phyloP scores from a whole-genome alignment of 35 echinoderm and acorn worm genomes.

The Lytechinus variegatus region DNA sequence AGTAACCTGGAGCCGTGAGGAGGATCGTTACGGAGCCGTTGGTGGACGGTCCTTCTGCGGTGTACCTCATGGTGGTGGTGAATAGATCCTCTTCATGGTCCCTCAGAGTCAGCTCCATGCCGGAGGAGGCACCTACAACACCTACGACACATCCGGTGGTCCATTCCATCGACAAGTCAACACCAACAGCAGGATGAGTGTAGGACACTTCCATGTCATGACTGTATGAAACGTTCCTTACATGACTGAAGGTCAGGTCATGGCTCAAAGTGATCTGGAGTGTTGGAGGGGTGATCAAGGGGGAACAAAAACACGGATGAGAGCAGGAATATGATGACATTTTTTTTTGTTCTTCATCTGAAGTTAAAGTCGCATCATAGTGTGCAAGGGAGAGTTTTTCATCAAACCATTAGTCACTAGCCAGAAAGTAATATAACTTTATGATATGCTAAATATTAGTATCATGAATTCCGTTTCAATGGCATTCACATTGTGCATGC shows the following conservation, averaged over 20 bases:
- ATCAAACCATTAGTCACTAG: too few species aligned
- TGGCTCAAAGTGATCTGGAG: slow-evolving; percentile 38
- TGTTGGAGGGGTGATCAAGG: neutral
- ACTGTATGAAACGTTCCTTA: neutral
- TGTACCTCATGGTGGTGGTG: neutral
- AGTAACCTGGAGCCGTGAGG: neutral
- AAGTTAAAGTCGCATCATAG: neutral
- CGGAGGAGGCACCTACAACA: neutral
- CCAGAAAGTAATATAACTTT: too few species aligned
- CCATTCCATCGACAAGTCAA: neutral
- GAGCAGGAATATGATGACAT: neutral
- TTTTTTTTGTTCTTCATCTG: neutral
- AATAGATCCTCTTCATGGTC: neutral
- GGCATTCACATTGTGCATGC: too few species aligned
- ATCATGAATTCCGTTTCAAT: too few species aligned
- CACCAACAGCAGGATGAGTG: neutral
- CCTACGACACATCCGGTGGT: neutral
- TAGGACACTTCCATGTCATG: neutral
- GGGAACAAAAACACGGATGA: neutral
- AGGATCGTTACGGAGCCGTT: neutral
- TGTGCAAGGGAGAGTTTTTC: too few species aligned
- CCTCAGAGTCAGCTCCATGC: neutral
- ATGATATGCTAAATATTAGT: too few species aligned
- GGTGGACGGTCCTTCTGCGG: neutral
- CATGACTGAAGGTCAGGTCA: slow-evolving; percentile 12